Conservation (phyloP, 2,797 vertebrate genomes). For the Anguilla megastoma region DNA sequence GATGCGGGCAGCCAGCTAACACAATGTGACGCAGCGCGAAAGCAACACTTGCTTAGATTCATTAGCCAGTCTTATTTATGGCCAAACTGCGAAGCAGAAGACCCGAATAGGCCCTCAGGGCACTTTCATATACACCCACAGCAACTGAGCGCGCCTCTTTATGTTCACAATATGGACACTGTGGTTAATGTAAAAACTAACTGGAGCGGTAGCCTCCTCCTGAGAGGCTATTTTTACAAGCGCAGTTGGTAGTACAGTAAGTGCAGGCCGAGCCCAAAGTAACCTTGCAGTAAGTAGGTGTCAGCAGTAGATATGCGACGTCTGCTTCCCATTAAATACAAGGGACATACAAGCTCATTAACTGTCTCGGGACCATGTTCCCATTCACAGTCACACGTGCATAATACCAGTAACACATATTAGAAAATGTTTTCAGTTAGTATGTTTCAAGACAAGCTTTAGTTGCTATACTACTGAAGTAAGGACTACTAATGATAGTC, state of each 20-base stretch:
- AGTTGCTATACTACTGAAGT: too few species aligned
- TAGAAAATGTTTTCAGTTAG: too few species aligned
- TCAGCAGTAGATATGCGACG: not conserved
- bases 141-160: not conserved
- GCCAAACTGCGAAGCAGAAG: not conserved
- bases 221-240: not conserved
- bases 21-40: not conserved
- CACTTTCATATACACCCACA: not conserved
- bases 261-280: not conserved
- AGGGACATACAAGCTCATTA: not conserved
- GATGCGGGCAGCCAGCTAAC: not conserved
- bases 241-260: not conserved
- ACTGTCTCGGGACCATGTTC: not conserved
- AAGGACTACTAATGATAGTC: too few species aligned
- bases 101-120: not conserved
- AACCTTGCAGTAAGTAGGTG: not conserved
- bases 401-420: too few species aligned
- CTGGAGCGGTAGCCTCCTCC: not conserved
- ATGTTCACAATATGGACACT: not conserved
- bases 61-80: not conserved
- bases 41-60: not conserved
- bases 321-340: not conserved
- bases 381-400: too few species aligned
- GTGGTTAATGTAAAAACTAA: not conserved
- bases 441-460: too few species aligned